Base-by-base conservation (phyloP, 2,113 vertebrate species). In the Nesogale talazaci region DNA sequence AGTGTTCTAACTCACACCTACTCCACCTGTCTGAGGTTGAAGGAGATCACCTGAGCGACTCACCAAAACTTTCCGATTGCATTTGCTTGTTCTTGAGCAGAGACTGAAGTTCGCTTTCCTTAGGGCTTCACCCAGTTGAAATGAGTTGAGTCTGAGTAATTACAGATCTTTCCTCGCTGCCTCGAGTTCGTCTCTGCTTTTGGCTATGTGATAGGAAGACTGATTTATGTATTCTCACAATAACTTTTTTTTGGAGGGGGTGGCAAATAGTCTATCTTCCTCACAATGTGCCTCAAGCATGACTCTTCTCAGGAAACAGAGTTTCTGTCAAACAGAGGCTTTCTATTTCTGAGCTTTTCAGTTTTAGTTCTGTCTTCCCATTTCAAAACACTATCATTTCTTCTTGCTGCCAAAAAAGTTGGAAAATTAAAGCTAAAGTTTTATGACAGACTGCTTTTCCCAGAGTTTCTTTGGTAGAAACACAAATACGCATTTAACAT, bases 381-480 rank as follows among this genome's bases (percentile, higher is more conserved):
- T 88, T 95, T 92, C 16, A 74, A 80, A 94, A 69, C 29, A 77
- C 7, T 89, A 36, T 23, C 42, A 83, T 70, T 7, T 91, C 67
- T 93, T 93, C 52, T 81, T 91, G 57, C 52, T 82, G 78, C 52
- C 90, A 74, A 78, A 81, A 88, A 95, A 82, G 52, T 92, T 89
- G 89, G 57, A 38, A 83, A 89, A 80, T 4, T 83, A 75, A 88
- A 92, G 36, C 16, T 93, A 22, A 94, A 65, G 61, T 83, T 92
- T 89, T 61, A 34, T 81, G 67, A 83, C 52, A 83, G 34, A 85
- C 42, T 94, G 9, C 10, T 79, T 0, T 36, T 94, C 9, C 25
- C 81, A 94, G 15, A 59, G 23, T 57, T 94, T 89, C 63, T 90
- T 9, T 31, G 6, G 29, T 36, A 93, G 75, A 72, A 27, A 79